Percentiles rank a stretch among this genome's conserved stretches.
Conservation (phyloP, 2,888 invertebrate species). For the Amphipoea oculea region DNA sequence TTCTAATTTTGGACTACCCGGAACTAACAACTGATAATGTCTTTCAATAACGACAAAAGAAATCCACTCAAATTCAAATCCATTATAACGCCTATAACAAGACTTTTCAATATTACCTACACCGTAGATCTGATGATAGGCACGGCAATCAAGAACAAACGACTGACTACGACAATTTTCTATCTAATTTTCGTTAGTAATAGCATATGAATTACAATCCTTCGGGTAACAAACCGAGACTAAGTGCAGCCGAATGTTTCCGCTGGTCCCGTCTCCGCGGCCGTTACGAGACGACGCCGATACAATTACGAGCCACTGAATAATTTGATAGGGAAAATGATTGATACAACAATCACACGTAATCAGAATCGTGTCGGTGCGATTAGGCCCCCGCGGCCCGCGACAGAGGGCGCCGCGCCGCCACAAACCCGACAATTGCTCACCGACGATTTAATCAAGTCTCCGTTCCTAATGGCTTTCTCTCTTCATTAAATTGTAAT, state of each 20-base stretch:
- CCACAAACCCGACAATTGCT: conserved; percentile 80
- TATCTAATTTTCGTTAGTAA: conserved; percentile 82
- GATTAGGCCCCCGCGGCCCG: conserved; percentile 83
- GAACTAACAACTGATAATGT: conserved; percentile 19
- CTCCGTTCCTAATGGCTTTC: conserved; percentile 85
- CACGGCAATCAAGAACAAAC: conserved; percentile 69
- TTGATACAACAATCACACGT: conserved; percentile 90
- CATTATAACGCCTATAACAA: conserved; percentile 57
- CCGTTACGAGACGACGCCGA: conserved; percentile 85
- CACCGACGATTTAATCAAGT: conserved; percentile 88
- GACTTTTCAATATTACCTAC: conserved; percentile 62
- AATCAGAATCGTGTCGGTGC: conserved; percentile 89
- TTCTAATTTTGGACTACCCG: conserved; percentile 12
- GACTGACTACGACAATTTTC: conserved; percentile 77
- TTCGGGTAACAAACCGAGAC: conserved; percentile 88
- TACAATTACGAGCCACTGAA: conserved; percentile 89
- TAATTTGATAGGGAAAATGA: conserved; percentile 90
- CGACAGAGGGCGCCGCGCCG: conserved; percentile 78
- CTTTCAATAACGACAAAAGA: conserved; percentile 31
- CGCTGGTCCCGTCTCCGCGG: conserved; percentile 76
- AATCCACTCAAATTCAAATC: conserved; percentile 39
- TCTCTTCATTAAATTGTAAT: conserved; percentile 89
- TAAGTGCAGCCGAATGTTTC: conserved; percentile 88
- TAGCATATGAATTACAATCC: conserved; percentile 87
- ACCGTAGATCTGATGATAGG: conserved; percentile 61